Percentiles rank a stretch among this genome's conserved stretches.
Conservation (phyloP, 2,113 vertebrate genomes). For the Aspidoscelis tigris region DNA sequence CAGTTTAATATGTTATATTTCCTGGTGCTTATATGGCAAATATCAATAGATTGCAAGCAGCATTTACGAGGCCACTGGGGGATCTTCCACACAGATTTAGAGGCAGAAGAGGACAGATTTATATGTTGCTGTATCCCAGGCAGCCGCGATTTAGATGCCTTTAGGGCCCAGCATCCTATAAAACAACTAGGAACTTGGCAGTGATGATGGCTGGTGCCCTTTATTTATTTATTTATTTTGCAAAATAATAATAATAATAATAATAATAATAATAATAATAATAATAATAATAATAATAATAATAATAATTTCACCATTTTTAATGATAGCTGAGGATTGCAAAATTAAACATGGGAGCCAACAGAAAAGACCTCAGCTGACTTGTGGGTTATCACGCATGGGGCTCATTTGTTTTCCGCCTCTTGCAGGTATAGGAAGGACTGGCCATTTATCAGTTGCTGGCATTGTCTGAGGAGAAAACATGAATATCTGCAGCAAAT, state of each 20-base stretch:
- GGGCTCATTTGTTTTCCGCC: neutral
- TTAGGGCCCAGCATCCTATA: neutral
- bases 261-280: too few relatives aligned
- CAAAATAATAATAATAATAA: too few relatives aligned
- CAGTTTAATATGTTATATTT: neutral
- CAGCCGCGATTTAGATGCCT: neutral
- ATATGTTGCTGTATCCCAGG: neutral
- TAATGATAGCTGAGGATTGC: neutral
- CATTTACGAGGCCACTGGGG: neutral
- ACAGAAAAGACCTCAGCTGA: neutral
- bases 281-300: too few relatives aligned
- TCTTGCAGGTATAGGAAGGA: neutral
- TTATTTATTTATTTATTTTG: neutral
- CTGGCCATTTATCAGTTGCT: neutral
- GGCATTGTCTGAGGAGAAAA: fast-evolving
- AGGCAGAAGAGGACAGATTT: neutral
- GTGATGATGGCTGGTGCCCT: neutral
- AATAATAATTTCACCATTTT: neutral
- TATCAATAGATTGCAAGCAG: slow-evolving; percentile 13
- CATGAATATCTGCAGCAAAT: neutral
- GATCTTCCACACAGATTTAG: neutral
- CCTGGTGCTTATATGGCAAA: neutral
- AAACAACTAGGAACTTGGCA: neutral
- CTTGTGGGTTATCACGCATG: neutral
- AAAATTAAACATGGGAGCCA: neutral